Evolutionary conservation across 2,888 invertebrate species (phyloP), one percentile per base, ranked within the genome.

Genomic region (Lithophane semibrunnea): DNA sequence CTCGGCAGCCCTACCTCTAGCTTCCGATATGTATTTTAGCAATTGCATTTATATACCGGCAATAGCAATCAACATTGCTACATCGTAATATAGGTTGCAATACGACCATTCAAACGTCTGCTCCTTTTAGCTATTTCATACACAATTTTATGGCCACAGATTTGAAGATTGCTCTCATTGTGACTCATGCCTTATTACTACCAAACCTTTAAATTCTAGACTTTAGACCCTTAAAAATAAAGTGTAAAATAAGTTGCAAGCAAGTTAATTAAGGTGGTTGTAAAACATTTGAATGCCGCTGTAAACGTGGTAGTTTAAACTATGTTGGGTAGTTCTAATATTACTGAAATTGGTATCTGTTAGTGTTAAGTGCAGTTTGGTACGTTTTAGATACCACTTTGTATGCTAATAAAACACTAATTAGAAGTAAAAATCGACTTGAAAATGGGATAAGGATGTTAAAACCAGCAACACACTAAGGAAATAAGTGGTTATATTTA

Each of bases 1-100:
- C 37, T 37, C 0, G 75, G 5, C 86, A 86, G 49, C 87, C 86
- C 85, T 84, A 37, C 37, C 5, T 29, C 4, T 49, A 79, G 77
- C 56, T 82, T 80, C 74, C 84, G 72, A 78, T 79, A 75, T 80
- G 77, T 84, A 82, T 88, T 83, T 84, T 82, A 85, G 84, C 86
- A 88, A 80, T 85, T 89, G 89, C 90, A 88, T 89, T 90, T 87
- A 75, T 79, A 85, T 76, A 83, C 84, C 88, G 82, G 78, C 91
- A 88, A 82, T 66, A 80, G 79, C 66, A 69, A n/a, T 79, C 68
- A 79, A 80, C 84, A 82, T 81, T 73, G 63, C 84, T 64, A 77
- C 82, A 82, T 77, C 72, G 77, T 80, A 84, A 75, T 80, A 82
- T 86, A 88, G 83, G 88, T 87, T 85, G 85, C 86, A 77, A 44